phyloP scores from a whole-genome alignment of 2,888 invertebrate species.

The Aricia artaxerxes region DNA sequence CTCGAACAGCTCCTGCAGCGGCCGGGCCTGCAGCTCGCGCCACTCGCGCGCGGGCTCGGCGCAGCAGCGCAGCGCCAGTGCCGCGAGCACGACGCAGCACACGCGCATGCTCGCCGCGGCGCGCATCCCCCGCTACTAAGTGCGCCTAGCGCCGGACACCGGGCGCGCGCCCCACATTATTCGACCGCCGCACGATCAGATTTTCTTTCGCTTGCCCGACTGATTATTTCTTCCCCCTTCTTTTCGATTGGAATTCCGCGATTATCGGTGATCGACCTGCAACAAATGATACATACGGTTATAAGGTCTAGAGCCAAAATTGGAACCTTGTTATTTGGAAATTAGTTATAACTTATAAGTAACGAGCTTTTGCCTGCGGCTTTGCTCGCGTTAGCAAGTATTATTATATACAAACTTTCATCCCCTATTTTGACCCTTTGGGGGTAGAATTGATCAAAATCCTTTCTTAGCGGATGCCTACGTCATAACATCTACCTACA shows the following conservation, averaged over 20 bases:
- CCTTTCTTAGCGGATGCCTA: too few species aligned
- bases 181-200: constrained; percentile 41
- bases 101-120: constrained; percentile 65
- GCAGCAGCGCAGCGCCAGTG: constrained; percentile 67
- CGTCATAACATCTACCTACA: too few species aligned
- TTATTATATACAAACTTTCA: too few species aligned
- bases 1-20: constrained; percentile 68
- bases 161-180: constrained; percentile 75
- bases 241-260: not conserved
- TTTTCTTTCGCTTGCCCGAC: constrained; percentile 33
- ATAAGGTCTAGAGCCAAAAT: not conserved
- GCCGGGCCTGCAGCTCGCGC: constrained; percentile 58
- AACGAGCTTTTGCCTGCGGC: too few species aligned
- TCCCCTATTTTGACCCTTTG: too few species aligned
- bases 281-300: constrained; percentile 46
- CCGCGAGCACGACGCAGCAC: constrained; percentile 69
- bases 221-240: not conserved
- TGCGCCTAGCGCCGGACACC: constrained; percentile 58
- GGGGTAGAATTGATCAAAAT: too few species aligned
- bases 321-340: not conserved
- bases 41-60: constrained; percentile 67
- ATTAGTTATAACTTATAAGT: not conserved
- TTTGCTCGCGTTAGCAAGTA: too few species aligned
- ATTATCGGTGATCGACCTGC: constrained; percentile 43
- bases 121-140: constrained; percentile 60